phyloP scores from a whole-genome alignment of 2,797 vertebrate genomes.

The Rhinichthys osculus region DNA sequence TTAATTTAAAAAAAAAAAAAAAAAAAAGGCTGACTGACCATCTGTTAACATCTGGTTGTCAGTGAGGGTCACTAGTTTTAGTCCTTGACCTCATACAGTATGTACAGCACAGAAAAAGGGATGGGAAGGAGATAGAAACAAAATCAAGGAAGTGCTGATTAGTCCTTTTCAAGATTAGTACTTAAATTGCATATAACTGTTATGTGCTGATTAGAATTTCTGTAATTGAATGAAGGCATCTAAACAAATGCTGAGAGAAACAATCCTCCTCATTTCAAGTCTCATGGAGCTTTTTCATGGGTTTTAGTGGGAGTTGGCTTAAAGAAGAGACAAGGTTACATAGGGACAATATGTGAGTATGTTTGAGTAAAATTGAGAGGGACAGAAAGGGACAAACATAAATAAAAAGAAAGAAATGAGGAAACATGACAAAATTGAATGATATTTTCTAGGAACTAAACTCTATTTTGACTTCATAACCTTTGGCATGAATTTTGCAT shows the following conservation, averaged over 20 bases:
- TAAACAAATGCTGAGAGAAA: neutral
- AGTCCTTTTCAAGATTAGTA: neutral
- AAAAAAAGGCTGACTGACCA: neutral
- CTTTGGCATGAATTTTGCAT: neutral
- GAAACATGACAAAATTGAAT: neutral
- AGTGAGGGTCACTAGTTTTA: neutral
- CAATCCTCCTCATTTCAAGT: neutral
- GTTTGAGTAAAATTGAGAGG: constrained; percentile 11
- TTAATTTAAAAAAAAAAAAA: no score
- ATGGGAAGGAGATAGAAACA: neutral
- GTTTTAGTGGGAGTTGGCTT: neutral
- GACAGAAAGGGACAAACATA: constrained; percentile 1
- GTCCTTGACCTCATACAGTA: neutral
- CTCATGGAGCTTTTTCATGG: neutral
- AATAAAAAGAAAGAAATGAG: constrained; percentile 7
- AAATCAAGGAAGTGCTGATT: neutral
- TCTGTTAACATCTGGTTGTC: neutral
- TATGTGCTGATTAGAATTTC: neutral
- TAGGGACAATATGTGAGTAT: neutral
- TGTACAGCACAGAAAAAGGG: neutral
- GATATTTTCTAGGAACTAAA: constrained; percentile 7
- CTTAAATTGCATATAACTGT: neutral
- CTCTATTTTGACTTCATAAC: constrained; percentile 6
- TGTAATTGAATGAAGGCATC: neutral
- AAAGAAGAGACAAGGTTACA: neutral